Percentiles rank a stretch among this genome's conserved stretches.
Conservation (phyloP, 2,888 invertebrate genomes). For the Digitonthophagus gazella region DNA sequence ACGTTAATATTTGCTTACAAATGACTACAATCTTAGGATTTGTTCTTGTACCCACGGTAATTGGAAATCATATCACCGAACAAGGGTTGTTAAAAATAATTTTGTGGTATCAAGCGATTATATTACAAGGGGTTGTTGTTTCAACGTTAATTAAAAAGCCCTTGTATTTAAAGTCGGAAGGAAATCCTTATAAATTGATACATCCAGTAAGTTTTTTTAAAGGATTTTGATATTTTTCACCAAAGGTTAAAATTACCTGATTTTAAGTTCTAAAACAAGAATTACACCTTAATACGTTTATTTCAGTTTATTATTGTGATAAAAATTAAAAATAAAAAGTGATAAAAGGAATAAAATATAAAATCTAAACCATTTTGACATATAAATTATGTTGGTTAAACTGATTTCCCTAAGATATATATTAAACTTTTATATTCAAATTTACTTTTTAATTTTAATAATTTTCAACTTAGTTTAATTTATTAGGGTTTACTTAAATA, state of each 20-base stretch:
- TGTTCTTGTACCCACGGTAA: conserved; percentile 54
- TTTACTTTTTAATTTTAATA: too few species aligned
- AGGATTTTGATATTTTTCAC: background rate
- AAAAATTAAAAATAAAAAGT: too few species aligned
- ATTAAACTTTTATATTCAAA: too few species aligned
- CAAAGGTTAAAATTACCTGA: background rate
- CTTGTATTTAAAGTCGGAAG: conserved; percentile 49
- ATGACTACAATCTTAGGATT: conserved; percentile 57
- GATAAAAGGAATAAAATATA: too few species aligned
- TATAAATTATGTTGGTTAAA: too few species aligned
- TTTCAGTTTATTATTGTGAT: too few species aligned
- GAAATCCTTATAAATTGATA: conserved; percentile 41
- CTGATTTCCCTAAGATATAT: too few species aligned
- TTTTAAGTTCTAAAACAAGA: background rate
- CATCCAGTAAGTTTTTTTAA: conserved; percentile 41
- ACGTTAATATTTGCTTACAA: conserved; percentile 55
- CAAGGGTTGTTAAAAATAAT: conserved; percentile 52
- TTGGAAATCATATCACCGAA: conserved; percentile 54
- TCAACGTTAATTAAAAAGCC: conserved; percentile 58
- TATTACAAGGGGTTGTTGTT: conserved; percentile 59
- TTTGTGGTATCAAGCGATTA: conserved; percentile 58
- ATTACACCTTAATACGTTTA: too few species aligned
- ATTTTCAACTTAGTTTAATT: too few species aligned
- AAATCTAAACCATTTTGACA: too few species aligned
- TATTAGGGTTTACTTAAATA: too few species aligned